Evolutionary conservation across 2,888 invertebrate species (phyloP).

Genomic region (Leptopilina myrica): DNA sequence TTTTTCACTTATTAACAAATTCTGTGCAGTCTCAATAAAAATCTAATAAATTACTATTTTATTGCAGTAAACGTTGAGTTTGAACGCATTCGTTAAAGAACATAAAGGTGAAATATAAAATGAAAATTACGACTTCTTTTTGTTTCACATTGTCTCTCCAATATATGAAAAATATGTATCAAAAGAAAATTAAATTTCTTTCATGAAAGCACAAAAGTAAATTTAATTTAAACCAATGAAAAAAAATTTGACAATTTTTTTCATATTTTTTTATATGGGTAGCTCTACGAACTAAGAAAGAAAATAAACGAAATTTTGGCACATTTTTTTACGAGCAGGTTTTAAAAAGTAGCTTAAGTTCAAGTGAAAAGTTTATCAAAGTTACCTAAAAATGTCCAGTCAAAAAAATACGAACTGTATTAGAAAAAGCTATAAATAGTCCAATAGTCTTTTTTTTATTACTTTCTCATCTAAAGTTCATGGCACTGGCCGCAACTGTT

Average conservation of each 20-base stretch:
- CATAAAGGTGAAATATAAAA: conserved; percentile 30
- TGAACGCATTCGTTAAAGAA: conserved; percentile 14
- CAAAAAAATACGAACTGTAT: no score
- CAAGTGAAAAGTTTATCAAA: no score
- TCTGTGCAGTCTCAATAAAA: conserved; percentile 21
- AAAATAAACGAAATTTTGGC: no score
- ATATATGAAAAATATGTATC: conserved; percentile 4
- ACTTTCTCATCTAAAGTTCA: no score
- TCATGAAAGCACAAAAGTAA: conserved; percentile 3
- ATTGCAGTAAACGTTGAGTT: conserved; percentile 14
- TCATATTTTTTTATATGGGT: no score
- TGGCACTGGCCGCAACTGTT: no score
- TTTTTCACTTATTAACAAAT: conserved; percentile 9
- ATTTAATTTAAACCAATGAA: background rate
- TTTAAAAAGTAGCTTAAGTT: no score
- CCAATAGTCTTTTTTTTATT: no score
- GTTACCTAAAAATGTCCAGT: no score
- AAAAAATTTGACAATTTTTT: background rate
- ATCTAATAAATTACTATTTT: conserved; percentile 30
- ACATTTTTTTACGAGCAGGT: no score
- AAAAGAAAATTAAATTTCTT: background rate
- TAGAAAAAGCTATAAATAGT: no score
- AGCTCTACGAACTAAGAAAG: no score
- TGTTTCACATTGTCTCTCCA: conserved; percentile 3
- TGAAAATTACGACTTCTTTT: conserved; percentile 35